phyloP scores from a whole-genome alignment of 1,140 invertebrate species.

The Anoplolepis gracilipes region DNA sequence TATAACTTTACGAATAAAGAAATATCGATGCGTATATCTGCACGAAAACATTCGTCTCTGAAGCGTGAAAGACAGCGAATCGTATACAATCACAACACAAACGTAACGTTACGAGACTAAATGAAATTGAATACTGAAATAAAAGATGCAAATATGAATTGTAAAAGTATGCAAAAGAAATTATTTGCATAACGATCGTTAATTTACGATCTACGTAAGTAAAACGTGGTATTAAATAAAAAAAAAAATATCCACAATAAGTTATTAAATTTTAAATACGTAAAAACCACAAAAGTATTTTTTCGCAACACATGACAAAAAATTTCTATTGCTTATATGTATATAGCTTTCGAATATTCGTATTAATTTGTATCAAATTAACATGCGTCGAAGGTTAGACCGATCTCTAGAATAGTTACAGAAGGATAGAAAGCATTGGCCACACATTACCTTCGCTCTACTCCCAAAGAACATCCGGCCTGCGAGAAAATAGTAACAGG shows the following conservation, averaged over 20 bases:
- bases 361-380: background rate
- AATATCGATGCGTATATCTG: constrained; percentile 5
- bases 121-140: constrained; percentile 9
- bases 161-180: constrained; percentile 12
- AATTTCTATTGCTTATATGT: background rate
- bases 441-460: constrained; percentile 13
- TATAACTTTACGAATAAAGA: background rate
- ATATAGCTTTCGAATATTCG: background rate
- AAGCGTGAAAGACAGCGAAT: constrained; percentile 10
- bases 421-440: background rate
- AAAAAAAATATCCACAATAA: too few relatives aligned
- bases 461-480: constrained; percentile 20
- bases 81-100: background rate
- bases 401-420: background rate
- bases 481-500: constrained; percentile 45
- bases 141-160: background rate
- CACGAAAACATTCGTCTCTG: constrained; percentile 15
- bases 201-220: background rate
- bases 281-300: background rate
- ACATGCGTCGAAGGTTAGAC: background rate
- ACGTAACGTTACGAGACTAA: background rate
- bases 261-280: background rate
- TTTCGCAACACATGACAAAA: background rate
- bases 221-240: background rate
- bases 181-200: background rate